phyloP scores from a whole-genome alignment of 2,888 invertebrate genomes.

The Neelides folsomi region DNA sequence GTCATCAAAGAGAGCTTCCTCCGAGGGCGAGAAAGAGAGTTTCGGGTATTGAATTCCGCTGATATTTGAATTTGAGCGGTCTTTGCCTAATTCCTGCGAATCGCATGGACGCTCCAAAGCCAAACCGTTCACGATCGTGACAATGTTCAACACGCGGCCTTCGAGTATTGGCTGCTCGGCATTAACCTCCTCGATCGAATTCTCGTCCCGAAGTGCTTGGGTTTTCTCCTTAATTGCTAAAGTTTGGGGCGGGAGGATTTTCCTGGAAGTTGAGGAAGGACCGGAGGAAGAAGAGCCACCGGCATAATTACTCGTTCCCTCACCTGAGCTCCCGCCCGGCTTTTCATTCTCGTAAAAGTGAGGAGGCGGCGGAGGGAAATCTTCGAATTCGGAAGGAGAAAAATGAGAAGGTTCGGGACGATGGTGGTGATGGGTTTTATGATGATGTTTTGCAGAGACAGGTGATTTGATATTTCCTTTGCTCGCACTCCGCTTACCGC shows the following conservation, averaged over 20 bases:
- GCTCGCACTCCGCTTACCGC: background rate
- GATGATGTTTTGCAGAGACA: conserved; percentile 3
- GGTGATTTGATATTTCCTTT: conserved; percentile 3
- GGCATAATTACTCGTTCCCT: conserved; percentile 3
- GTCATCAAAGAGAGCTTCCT: background rate
- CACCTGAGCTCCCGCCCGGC: conserved; percentile 8
- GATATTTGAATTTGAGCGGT: background rate
- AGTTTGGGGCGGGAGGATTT: conserved; percentile 27
- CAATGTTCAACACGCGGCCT: background rate
- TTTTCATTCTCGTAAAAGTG: conserved; percentile 20
- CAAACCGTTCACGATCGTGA: background rate
- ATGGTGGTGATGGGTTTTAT: conserved; percentile 8
- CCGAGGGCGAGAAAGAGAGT: too few relatives aligned
- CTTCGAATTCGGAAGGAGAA: conserved; percentile 21
- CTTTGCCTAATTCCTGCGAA: background rate
- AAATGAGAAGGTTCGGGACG: background rate
- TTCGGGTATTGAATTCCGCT: background rate
- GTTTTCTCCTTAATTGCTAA: conserved; percentile 24
- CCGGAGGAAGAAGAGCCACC: background rate
- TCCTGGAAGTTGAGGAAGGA: conserved; percentile 3
- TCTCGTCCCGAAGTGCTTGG: conserved; percentile 5
- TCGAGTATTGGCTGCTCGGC: conserved; percentile 6
- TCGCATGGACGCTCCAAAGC: background rate
- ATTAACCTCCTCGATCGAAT: conserved; percentile 3
- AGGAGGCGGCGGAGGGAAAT: conserved; percentile 32